Evolutionary conservation across 2,113 vertebrate genomes (phyloP), one percentile per base, ranked within the genome.

Genomic region (Glaucidium brasilianum): DNA sequence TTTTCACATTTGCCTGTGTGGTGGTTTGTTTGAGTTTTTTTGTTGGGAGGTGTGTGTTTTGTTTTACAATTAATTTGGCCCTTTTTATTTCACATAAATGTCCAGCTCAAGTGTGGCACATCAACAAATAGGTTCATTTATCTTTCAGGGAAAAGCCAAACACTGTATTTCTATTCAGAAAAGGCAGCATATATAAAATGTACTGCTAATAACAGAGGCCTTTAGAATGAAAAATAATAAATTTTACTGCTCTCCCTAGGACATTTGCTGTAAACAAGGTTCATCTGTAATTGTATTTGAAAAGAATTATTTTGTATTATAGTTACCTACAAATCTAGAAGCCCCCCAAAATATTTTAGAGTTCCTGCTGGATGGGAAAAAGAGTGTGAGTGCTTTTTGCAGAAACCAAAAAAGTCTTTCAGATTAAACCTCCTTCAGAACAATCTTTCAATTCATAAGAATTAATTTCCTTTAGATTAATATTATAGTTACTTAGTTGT

Each of bases 41-140:
- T 56, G 16, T 34, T 34, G 7, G 11, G 15, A 4, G 18, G 6
- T 13, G 27, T 15, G 59, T 21, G 39, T 53, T 93, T 96, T 90
- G 78, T 89, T 97, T 98, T 96, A 92, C 59, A 97, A 98, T 98
- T 98, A 98, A 98, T 98, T 96, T 97, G 89, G 75, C 79, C 78
- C 86, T 86, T 97, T 98, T 97, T 95, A 97, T 98, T 98, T 98
- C 97, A 96, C 96, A 98, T 97, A 98, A 98, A 97, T 94, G 96
- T 98, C 98, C 97, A 92, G 93, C 94, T 98, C 95, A 97, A 97
- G 96, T 97, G 97, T 89, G 89, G 96, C 96, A 95, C 96, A 96
- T 97, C 97, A 97, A 97, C 97, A 97, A 98, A 98, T 96, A 97
- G 85, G 75, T 97, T 98, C 94, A 88, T 98, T 98, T 98, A 92